Percentiles rank a stretch among this genome's conserved stretches.
Conservation (phyloP, 2,797 vertebrate species). For the Tokudaia muenninki region DNA sequence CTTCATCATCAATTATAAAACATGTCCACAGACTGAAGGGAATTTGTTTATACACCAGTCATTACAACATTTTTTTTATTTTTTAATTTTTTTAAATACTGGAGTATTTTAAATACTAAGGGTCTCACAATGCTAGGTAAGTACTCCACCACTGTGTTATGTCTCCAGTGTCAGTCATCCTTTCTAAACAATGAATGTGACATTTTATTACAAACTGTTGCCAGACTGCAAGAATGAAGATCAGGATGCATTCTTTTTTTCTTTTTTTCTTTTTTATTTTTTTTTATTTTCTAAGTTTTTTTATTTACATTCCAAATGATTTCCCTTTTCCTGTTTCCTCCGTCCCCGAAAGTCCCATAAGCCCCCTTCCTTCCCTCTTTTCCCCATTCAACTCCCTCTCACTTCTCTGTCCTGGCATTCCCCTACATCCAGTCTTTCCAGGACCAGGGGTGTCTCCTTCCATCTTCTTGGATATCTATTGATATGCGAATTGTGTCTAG, state of each 20-base stretch:
- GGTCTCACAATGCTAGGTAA: neutral
- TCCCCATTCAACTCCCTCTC: too few relatives aligned
- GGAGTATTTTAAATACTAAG: neutral
- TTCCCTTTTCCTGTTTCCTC: too few relatives aligned
- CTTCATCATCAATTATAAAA: slow-evolving; percentile 20
- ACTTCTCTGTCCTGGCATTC: too few relatives aligned
- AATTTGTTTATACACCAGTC: neutral
- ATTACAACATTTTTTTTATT: neutral
- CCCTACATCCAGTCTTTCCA: too few relatives aligned
- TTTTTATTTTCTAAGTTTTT: too few relatives aligned
- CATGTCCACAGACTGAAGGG: neutral
- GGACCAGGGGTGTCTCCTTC: too few relatives aligned
- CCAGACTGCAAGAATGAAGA: neutral
- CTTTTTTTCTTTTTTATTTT: too few relatives aligned
- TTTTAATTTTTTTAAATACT: neutral
- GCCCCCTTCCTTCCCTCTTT: too few relatives aligned
- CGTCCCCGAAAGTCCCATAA: too few relatives aligned
- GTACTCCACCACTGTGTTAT: neutral
- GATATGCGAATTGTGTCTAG: too few relatives aligned
- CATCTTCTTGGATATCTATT: too few relatives aligned
- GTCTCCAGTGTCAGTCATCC: neutral
- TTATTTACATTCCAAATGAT: too few relatives aligned
- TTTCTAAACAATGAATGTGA: neutral
- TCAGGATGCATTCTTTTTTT: neutral
- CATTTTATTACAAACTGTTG: neutral